Percentiles rank a stretch among this genome's conserved stretches.
Conservation (phyloP, 2,888 invertebrate genomes). For the Orchestes rusci region DNA sequence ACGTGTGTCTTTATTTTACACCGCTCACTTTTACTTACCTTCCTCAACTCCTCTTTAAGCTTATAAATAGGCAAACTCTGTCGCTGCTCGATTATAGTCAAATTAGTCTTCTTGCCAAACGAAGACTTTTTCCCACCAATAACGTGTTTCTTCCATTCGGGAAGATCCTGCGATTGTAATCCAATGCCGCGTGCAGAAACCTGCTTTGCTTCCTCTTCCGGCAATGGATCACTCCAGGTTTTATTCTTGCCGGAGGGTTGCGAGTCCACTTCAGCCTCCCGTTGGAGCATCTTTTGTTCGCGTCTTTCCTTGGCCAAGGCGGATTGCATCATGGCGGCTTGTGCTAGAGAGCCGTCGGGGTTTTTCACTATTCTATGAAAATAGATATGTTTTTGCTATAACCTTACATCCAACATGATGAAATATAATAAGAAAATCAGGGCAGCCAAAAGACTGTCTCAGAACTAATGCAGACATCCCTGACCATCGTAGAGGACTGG, state of each 20-base stretch:
- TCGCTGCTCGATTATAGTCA: slow-evolving; percentile 90
- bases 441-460: too few relatives aligned
- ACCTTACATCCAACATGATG: too few relatives aligned
- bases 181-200: slow-evolving; percentile 77
- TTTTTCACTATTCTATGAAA: slow-evolving; percentile 81
- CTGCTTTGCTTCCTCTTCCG: slow-evolving; percentile 50
- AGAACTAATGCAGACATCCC: too few relatives aligned
- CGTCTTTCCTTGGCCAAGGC: slow-evolving; percentile 95
- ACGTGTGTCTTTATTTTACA: too few relatives aligned
- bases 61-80: slow-evolving; percentile 95
- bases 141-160: slow-evolving; percentile 99
- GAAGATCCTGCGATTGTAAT: slow-evolving; percentile 79
- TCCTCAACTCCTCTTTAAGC: slow-evolving; percentile 86
- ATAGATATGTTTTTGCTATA: slow-evolving; percentile 28
- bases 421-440: too few relatives aligned
- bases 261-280: slow-evolving; percentile 87
- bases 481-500: too few relatives aligned
- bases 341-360: slow-evolving; percentile 97
- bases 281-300: slow-evolving; percentile 92
- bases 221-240: slow-evolving; percentile 95
- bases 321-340: slow-evolving; percentile 99
- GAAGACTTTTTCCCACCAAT: slow-evolving; percentile 97
- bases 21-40: slow-evolving; percentile 59
- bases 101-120: slow-evolving; percentile 94
- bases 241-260: slow-evolving; percentile 77